Evolutionary conservation across 2,113 vertebrate genomes (phyloP), one percentile per base, ranked within the genome.

Genomic region (Sorex fumeus): DNA sequence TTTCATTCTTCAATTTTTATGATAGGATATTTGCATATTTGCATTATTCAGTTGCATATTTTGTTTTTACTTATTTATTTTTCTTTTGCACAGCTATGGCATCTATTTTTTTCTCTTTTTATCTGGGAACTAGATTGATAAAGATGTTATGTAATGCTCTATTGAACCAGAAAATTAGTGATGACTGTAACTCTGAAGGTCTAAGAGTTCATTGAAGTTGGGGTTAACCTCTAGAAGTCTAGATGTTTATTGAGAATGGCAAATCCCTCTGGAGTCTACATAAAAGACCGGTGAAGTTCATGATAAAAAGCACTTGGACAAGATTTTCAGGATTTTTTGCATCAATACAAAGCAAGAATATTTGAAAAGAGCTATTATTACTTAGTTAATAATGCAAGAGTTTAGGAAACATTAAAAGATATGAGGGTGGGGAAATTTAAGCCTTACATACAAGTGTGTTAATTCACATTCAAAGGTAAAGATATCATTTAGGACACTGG

Each of bases 101-200:
- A 74, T 16, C 69, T 80, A 64, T 71, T 64, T 62, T 89, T 93
- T 80, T 57, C 28, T 6, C 4, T n/a, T 72, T 88, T 62, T 34
- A 69, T 18, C 12, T 60, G 12, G 28, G 8, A 18, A 43, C n/a
- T 83, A 69, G 10, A 11, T 71, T 82, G 84, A 21, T 47, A 30
- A 69, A 83, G n/a, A 87, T 47, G 64, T 85, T 79, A 57, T 53
- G 32, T 57, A 92, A 70, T 89, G 66, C 87, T 96, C 71, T 57
- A 87, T 6, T 78, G 43, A 57, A 95, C 76, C 84, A 77, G 81
- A 90, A 91, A 94, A 93, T 91, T 95, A 94, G 25, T 78, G 89
- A 84, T 80, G 43, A 91, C 36, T 93, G 64, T 64, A 88, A 76
- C 9, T 91, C 6, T 28, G 80, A 89, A 89, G 78, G 77, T 93